Percentiles rank a stretch among this genome's conserved stretches.
Conservation (phyloP, 2,113 vertebrate genomes). For the Hemiprocne comata region DNA sequence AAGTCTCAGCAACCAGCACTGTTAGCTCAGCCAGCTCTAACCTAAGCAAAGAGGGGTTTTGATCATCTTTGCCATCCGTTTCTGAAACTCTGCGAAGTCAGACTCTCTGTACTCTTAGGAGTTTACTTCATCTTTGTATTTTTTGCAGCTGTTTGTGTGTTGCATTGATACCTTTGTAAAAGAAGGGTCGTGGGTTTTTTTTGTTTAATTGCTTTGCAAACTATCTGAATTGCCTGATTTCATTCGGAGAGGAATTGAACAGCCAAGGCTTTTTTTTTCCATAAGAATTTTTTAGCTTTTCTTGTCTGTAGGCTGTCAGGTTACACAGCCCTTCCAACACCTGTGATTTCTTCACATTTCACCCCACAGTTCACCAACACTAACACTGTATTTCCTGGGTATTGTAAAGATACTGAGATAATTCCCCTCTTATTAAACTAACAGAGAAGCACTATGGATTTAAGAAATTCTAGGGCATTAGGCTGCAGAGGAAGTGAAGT, state of each 20-base stretch:
- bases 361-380: background rate
- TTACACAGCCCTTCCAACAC: background rate
- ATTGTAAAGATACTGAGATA: background rate
- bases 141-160: background rate
- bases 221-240: background rate
- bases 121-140: background rate
- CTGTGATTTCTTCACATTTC: background rate
- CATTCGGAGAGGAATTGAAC: background rate
- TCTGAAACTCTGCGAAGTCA: background rate
- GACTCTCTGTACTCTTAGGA: rapidly evolving
- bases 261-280: background rate
- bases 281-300: background rate
- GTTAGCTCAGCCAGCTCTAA: background rate
- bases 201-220: background rate
- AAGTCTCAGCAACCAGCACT: background rate
- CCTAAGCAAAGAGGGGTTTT: background rate
- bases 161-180: background rate
- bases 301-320: background rate
- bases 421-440: background rate
- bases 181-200: background rate
- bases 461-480: slow-evolving; percentile 17
- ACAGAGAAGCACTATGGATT: background rate
- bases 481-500: slow-evolving; percentile 40
- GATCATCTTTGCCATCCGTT: background rate
- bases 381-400: background rate